A percentile compares a stretch with the other conserved stretches of the same genome.
Conservation (phyloP, 1,140 invertebrate genomes). For the Hormaphis cornu region DNA sequence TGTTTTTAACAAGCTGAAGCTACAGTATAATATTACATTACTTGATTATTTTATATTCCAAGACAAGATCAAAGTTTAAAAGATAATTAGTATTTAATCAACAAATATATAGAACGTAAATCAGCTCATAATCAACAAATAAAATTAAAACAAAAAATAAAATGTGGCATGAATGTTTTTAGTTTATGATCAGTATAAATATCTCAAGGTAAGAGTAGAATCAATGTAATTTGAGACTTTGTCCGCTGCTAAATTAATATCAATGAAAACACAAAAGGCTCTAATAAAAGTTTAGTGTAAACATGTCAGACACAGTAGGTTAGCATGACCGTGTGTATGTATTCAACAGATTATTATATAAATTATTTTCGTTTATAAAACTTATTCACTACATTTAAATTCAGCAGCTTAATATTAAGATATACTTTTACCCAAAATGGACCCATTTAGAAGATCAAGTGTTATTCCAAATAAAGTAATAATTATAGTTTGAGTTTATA, state of each 20-base stretch:
- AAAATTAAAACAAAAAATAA: background rate
- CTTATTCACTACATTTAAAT: no score
- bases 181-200: background rate
- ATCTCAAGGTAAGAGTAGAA: background rate
- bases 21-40: background rate
- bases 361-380: no score
- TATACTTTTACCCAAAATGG: background rate
- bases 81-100: constrained; percentile 6
- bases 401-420: background rate
- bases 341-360: no score
- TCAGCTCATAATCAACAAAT: background rate
- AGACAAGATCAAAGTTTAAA: background rate
- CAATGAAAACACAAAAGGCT: constrained; percentile 11
- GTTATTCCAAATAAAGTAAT: constrained; percentile 22
- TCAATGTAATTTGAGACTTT: background rate
- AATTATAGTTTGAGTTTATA: background rate
- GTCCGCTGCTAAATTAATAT: background rate
- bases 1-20: background rate
- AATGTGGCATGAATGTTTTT: background rate
- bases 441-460: constrained; percentile 17
- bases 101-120: background rate
- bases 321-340: no score
- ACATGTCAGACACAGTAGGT: background rate
- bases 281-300: background rate
- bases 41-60: background rate